Percentiles rank a stretch among this genome's conserved stretches.
Evolutionary conservation across 2,797 vertebrate species (phyloP).

Genomic region (Dipus sagitta): DNA sequence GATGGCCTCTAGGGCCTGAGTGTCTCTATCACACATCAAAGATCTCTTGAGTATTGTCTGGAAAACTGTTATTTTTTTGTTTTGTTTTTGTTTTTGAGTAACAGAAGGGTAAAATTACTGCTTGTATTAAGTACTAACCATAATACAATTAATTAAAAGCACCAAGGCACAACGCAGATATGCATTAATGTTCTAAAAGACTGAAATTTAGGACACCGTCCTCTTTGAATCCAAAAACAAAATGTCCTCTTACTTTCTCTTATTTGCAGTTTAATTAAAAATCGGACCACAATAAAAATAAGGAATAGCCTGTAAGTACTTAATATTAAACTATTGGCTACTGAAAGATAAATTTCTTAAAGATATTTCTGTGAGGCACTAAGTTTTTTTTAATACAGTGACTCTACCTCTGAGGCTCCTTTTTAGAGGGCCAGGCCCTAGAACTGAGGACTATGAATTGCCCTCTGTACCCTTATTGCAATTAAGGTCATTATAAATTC

Average conservation of each 20-base stretch:
- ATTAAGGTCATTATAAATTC: not conserved
- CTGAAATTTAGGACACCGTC: not conserved
- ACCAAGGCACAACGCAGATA: slow-evolving; percentile 88
- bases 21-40: slow-evolving; percentile 73
- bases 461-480: not conserved
- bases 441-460: not conserved
- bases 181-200: slow-evolving; percentile 61
- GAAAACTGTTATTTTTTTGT: slow-evolving; percentile 58
- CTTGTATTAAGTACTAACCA: slow-evolving; percentile 87
- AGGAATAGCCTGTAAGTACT: not conserved
- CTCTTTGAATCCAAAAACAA: slow-evolving; percentile 62
- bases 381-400: not conserved
- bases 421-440: not conserved
- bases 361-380: not conserved
- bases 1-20: slow-evolving; percentile 78
- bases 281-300: slow-evolving; percentile 27
- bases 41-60: slow-evolving; percentile 83
- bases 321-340: not conserved
- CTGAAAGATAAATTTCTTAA: not conserved
- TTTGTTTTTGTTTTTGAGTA: slow-evolving; percentile 68
- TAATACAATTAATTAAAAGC: slow-evolving; percentile 82
- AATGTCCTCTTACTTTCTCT: slow-evolving; percentile 64
- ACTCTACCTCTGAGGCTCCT: not conserved
- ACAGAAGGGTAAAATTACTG: slow-evolving; percentile 81
- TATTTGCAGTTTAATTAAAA: slow-evolving; percentile 63